These are phyloP conservation scores for Tetrax tetrax DNA, from an alignment of 2,113 vertebrate species.

Conservation along the genomic window DNA sequence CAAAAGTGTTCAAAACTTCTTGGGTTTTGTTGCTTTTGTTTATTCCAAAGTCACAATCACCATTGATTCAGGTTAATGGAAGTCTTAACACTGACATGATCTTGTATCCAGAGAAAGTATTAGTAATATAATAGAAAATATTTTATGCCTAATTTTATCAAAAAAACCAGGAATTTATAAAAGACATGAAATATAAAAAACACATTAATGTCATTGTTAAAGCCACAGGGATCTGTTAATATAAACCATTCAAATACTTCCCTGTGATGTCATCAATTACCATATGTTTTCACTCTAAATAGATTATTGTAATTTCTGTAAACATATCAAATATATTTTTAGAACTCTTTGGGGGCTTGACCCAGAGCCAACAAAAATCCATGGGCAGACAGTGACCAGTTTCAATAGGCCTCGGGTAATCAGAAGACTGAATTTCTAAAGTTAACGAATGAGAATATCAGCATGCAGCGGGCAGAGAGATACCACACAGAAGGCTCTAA, in stretches of 20 bases:
- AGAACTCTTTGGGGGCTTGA: slow-evolving; percentile 22
- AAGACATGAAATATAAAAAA: neutral
- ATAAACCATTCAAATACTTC: slow-evolving; percentile 23
- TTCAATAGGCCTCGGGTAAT: neutral
- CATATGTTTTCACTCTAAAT: slow-evolving; percentile 51
- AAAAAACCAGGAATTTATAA: neutral
- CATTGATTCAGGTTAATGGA: neutral
- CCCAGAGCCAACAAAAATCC: slow-evolving; percentile 2
- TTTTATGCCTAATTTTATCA: neutral
- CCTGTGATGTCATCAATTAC: slow-evolving; percentile 36
- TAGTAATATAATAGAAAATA: neutral
- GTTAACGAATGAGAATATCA: neutral
- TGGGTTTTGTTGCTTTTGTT: neutral
- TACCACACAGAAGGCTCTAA: neutral
- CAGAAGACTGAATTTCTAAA: neutral
- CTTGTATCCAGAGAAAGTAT: neutral
- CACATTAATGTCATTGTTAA: slow-evolving; percentile 13
- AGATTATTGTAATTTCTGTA: slow-evolving; percentile 50
- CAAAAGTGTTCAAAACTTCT: neutral
- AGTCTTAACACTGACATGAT: neutral
- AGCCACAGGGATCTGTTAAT: slow-evolving; percentile 5
- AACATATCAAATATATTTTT: slow-evolving; percentile 38
- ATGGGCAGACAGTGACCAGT: neutral
- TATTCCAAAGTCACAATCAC: neutral
- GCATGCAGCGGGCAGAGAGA: neutral